Evolutionary conservation across 2,113 vertebrate genomes (phyloP), one percentile per base, ranked within the genome.

Genomic region (Cyprinodon variegatus): DNA sequence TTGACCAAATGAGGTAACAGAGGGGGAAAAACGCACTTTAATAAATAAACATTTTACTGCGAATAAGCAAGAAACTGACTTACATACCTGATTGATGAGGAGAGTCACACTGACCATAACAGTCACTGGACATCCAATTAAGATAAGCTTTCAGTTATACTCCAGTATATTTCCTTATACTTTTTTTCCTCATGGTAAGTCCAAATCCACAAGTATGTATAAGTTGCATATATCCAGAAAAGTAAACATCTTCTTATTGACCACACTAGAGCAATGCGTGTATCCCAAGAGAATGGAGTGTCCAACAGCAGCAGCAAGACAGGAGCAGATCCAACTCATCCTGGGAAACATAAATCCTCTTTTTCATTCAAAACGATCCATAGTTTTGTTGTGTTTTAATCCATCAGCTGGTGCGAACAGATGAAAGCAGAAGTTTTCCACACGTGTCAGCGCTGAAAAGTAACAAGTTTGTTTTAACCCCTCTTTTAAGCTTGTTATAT

Each of bases 51-150:
- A 20, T 14, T 41, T 15, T n/a, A 2, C 40, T 1, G 37, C 38
- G 10, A 53, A 53, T 10, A 50, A 53, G 15, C 7, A 29, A 57
- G 50, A 12, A 9, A 0, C 12, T 15, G 4, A 61, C 1, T 67
- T 72, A 74, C 78, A 37, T 86, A 92, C 91, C 91, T 92, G 74
- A 65, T 50, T 59, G 65, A 36, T 67, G 65, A 77, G 38, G 38
- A 48, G 61, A 71, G 68, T 63, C 67, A 57, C 46, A 69, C 70
- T 78, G 79, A 83, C 81, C 83, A 77, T 57, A 57, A n/a, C 10
- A 78, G 73, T 17, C 2, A 67, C 70, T 37, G 78, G 38, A 61
- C 82, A 68, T 79, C 79, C 63, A 60, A 29, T 59, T 38, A 69
- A 79, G 67, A 45, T 63, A 67, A 80, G 61, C 43, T 53, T 66